phyloP scores from a whole-genome alignment of 2,888 invertebrate genomes.

The Psylliodes chrysocephalus region DNA sequence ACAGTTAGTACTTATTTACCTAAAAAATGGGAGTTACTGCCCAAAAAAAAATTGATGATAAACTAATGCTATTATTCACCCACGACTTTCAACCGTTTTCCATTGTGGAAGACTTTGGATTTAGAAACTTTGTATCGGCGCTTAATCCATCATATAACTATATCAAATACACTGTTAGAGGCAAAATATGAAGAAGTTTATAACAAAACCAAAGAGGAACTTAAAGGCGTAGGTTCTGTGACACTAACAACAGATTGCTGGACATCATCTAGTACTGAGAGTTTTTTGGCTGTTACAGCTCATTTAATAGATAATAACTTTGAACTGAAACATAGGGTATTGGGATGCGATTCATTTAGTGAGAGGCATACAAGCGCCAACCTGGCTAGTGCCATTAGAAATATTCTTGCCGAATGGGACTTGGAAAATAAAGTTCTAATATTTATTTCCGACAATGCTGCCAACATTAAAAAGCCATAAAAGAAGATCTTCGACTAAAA shows the following conservation, averaged over 20 bases:
- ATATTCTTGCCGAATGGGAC: conserved; percentile 12
- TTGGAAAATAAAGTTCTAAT: conserved; percentile 25
- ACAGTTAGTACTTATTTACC: too few relatives aligned
- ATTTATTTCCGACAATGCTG: conserved; percentile 36
- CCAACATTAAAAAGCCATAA: conserved; percentile 32
- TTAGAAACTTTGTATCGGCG: not conserved
- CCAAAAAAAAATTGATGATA: not conserved
- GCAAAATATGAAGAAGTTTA: not conserved
- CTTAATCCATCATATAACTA: not conserved
- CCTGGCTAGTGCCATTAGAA: conserved; percentile 4
- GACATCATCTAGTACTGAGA: conserved; percentile 32
- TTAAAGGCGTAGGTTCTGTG: not conserved
- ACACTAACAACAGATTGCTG: conserved; percentile 36
- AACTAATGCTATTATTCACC: not conserved
- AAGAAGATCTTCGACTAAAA: conserved; percentile 13
- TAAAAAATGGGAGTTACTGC: not conserved
- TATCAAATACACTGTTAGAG: not conserved
- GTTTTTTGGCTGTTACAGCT: conserved; percentile 29
- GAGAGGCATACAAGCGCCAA: conserved; percentile 23
- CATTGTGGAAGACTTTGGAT: not conserved
- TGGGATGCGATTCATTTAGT: conserved; percentile 16
- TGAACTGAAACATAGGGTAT: conserved; percentile 10
- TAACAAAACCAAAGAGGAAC: not conserved
- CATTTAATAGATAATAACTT: conserved; percentile 33
- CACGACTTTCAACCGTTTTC: too few relatives aligned